Evolutionary conservation across 35 echinoderm and acorn worm species (phyloP).

Genomic region (Strongylocentrotus purpuratus): DNA sequence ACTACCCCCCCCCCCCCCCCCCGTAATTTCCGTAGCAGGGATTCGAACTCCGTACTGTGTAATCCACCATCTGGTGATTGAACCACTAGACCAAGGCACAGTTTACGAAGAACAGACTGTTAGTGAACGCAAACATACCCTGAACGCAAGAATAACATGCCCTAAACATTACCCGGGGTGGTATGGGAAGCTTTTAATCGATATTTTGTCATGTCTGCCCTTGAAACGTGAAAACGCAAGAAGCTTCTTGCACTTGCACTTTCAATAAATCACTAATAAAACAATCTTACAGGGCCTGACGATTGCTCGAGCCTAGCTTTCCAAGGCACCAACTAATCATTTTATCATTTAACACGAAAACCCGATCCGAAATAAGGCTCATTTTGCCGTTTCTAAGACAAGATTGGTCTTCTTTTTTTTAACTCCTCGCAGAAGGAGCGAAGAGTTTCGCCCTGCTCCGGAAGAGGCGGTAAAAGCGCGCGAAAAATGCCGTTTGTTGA

Average conservation of each 20-base stretch:
- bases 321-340: neutral
- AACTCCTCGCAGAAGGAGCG: neutral
- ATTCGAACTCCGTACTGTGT: too few relatives aligned
- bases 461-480: constrained; percentile 41
- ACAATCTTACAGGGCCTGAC: neutral
- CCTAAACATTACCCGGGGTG: neutral
- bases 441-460: neutral
- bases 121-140: too few relatives aligned
- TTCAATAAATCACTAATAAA: constrained; percentile 14
- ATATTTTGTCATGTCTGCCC: neutral
- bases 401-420: neutral
- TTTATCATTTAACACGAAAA: neutral
- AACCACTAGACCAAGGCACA: too few relatives aligned
- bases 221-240: neutral
- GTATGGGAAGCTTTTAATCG: neutral
- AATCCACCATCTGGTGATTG: too few relatives aligned
- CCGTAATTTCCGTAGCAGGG: too few relatives aligned
- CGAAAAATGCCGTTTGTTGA: constrained; percentile 17
- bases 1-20: too few relatives aligned
- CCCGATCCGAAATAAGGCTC: neutral
- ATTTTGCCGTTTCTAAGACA: neutral
- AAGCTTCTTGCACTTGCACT: neutral
- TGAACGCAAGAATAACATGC: neutral
- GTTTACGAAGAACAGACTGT: too few relatives aligned
- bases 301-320: neutral